Evolutionary conservation across 2,113 vertebrate genomes (phyloP).

Genomic region (Spizaetus ornatus): DNA sequence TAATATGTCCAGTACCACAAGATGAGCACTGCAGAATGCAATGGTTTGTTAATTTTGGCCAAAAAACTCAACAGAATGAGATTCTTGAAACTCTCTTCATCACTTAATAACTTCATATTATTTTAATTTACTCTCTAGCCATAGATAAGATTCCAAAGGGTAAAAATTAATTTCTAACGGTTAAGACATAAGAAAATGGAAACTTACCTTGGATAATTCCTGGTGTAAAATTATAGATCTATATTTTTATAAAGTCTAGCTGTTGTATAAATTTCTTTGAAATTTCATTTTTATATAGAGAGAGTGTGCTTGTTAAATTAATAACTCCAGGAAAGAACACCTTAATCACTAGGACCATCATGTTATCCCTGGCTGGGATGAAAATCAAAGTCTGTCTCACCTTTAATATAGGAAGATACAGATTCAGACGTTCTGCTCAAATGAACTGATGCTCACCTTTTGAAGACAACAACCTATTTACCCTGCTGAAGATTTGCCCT

Average conservation of each 20-base stretch:
- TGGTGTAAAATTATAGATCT: conserved; percentile 54
- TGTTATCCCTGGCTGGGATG: conserved; percentile 1
- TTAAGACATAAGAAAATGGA: not conserved
- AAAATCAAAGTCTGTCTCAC: not conserved
- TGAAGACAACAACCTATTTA: not conserved
- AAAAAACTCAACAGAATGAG: not conserved
- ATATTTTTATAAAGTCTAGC: conserved; percentile 66
- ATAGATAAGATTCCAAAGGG: not conserved
- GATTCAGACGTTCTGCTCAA: not conserved
- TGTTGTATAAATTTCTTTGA: conserved; percentile 58
- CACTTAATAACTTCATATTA: not conserved
- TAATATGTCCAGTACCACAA: not conserved
- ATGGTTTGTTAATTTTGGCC: not conserved
- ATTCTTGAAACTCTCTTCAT: not conserved
- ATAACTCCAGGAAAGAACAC: conserved; percentile 6
- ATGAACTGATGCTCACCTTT: not conserved
- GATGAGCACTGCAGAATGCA: not conserved
- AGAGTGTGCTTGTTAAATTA: conserved; percentile 51
- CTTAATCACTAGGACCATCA: not conserved
- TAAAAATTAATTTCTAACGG: conserved; percentile 1
- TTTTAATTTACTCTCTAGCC: not conserved
- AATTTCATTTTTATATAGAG: conserved; percentile 44
- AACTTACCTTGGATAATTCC: conserved; percentile 25
- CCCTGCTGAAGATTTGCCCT: conserved; percentile 5
- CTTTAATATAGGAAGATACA: not conserved